Base-by-base conservation (phyloP, 2,888 invertebrate genomes). In the Prosopocoilus inquinatus region DNA sequence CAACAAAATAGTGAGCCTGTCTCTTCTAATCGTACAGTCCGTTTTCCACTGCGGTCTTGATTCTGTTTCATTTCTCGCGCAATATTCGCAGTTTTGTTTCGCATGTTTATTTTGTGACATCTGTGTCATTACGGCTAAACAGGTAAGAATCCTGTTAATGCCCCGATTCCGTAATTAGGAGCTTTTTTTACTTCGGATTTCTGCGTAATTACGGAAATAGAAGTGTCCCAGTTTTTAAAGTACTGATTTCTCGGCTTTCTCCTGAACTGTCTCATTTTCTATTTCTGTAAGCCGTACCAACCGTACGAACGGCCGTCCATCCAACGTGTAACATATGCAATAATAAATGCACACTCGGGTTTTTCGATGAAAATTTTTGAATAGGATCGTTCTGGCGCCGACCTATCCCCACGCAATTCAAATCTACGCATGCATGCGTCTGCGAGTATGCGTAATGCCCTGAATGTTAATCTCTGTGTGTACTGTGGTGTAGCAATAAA, bases 1-100 rank as follows among this genome's bases (percentile, higher is more conserved):
- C 77, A 78, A 78, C 77, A 78, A 78, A 79, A 78, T 77, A 76
- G 78, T 77, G 75, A 76, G 75, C 75, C 74, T 75, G 75, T 74
- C 76, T 75, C 73, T 73, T 72, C 73, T 76, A 75, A 73, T 74
- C 75, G 75, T 71, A 75, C 75, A 74, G 76, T 77, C 73, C 73
- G 75, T 75, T 77, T 77, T 75, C 72, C 73, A 74, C 72, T 71
- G 72, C 72, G 72, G 71, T 71, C 70, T 72, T 72, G 72, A 67
- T 70, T 71, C 67, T 70, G 65, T 71, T 71, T 74, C 70, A 66
- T 69, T 71, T 65, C 63, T 64, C 68, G 70, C 66, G 71, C 69
- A 67, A 67, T 64, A 62, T 60, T 65, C 66, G 67, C 63, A 64
- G 69, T 69, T 70, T 70, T 71, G 57, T 57, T 70, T 73, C 70